phyloP scores from a whole-genome alignment of 2,797 vertebrate genomes.

The Psittacula echo region DNA sequence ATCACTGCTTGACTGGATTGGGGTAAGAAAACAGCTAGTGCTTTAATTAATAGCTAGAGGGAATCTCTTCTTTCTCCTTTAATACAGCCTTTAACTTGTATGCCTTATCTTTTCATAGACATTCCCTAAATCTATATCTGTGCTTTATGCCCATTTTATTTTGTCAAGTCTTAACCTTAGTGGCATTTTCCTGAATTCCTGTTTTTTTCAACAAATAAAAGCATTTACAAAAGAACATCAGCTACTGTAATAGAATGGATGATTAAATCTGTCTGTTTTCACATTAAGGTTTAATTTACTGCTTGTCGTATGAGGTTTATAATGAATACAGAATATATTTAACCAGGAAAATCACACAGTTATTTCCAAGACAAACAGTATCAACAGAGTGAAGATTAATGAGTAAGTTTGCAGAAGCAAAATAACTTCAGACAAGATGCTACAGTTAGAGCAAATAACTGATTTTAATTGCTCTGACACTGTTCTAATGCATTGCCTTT shows the following conservation, averaged over 20 bases:
- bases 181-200: neutral
- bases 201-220: neutral
- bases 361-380: neutral
- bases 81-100: neutral
- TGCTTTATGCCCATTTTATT: neutral
- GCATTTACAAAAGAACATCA: neutral
- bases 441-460: neutral
- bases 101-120: neutral
- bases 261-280: neutral
- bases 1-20: slow-evolving; percentile 81
- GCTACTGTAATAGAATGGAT: neutral
- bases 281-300: neutral
- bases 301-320: neutral
- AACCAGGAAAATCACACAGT: neutral
- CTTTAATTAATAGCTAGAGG: neutral
- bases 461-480: neutral
- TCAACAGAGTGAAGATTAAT: neutral
- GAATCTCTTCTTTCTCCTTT: neutral
- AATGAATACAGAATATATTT: neutral
- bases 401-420: neutral
- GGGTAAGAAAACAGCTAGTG: slow-evolving; percentile 71
- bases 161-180: neutral
- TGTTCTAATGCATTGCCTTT: neutral
- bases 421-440: neutral
- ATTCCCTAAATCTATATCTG: neutral